A percentile compares a stretch with the other conserved stretches of the same genome.
phyloP scores from a whole-genome alignment of 2,113 vertebrate species.

The Plestiodon gilberti region DNA sequence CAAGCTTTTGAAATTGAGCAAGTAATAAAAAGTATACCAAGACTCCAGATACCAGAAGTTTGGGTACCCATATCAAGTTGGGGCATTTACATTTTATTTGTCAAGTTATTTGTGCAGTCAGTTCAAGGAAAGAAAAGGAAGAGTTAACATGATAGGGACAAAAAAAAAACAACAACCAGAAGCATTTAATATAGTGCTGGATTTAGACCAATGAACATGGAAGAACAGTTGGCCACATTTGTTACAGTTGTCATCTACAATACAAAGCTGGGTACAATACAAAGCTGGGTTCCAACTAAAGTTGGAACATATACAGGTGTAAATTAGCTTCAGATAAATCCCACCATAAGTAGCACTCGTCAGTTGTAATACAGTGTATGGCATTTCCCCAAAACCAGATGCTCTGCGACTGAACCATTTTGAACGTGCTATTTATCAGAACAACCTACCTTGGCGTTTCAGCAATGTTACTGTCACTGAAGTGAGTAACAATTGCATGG shows the following conservation, averaged over 20 bases:
- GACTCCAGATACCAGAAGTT: neutral
- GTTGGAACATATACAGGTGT: slow-evolving; percentile 35
- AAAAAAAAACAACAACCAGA: slow-evolving; percentile 59
- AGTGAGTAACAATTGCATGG: neutral
- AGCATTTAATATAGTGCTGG: slow-evolving; percentile 56
- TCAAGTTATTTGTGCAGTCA: slow-evolving; percentile 64
- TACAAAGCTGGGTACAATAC: slow-evolving; percentile 8
- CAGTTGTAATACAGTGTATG: slow-evolving; percentile 31
- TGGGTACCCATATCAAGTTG: slow-evolving; percentile 36
- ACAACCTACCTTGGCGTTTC: slow-evolving; percentile 5
- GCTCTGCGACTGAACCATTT: slow-evolving; percentile 48
- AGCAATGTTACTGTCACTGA: neutral
- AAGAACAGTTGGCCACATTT: slow-evolving; percentile 48
- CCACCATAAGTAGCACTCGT: slow-evolving; percentile 60
- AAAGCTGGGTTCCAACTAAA: slow-evolving; percentile 23
- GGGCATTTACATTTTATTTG: slow-evolving; percentile 66
- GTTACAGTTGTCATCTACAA: slow-evolving; percentile 42
- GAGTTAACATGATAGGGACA: slow-evolving; percentile 58
- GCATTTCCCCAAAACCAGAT: slow-evolving; percentile 46
- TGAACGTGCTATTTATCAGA: slow-evolving; percentile 23
- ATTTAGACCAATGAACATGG: slow-evolving; percentile 51
- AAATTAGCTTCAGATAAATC: slow-evolving; percentile 55
- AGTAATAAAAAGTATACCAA: no score
- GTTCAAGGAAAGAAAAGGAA: slow-evolving; percentile 55
- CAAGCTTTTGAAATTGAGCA: neutral